phyloP scores from a whole-genome alignment of 2,797 vertebrate species.

The Hipposideros larvatus region DNA sequence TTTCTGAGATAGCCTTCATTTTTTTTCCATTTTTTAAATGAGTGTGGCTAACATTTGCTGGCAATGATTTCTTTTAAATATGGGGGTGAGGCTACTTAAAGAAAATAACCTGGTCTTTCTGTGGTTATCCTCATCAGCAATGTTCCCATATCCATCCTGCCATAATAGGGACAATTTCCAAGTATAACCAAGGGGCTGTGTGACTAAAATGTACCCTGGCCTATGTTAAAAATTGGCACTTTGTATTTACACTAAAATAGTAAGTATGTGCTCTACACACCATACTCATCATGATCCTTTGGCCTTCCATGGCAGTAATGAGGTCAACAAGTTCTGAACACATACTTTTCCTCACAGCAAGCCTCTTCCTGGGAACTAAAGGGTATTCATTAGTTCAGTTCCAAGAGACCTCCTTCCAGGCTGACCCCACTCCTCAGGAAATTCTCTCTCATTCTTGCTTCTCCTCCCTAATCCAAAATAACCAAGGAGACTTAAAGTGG shows the following conservation, averaged over 20 bases:
- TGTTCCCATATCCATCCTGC: background rate
- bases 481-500: conserved; percentile 25
- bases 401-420: background rate
- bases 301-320: conserved; percentile 50
- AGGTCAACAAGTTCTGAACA: background rate
- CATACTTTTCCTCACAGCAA: background rate
- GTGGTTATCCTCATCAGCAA: conserved; percentile 16
- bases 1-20: background rate
- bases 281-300: background rate
- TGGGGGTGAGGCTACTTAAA: background rate
- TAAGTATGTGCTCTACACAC: background rate
- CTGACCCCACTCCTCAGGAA: background rate
- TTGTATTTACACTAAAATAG: conserved; percentile 68
- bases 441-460: conserved; percentile 11
- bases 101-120: conserved; percentile 41
- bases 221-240: conserved; percentile 50
- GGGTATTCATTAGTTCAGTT: conserved; percentile 43
- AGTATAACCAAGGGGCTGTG: conserved; percentile 33
- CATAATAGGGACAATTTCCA: conserved; percentile 42
- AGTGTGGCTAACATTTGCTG: background rate
- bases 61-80: conserved; percentile 61
- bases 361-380: background rate
- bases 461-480: background rate
- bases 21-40: conserved; percentile 15
- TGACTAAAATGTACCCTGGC: conserved; percentile 33